A percentile compares a stretch with the other conserved stretches of the same genome.
These are phyloP conservation scores for Pelvicachromis taeniatus DNA, from an alignment of 2,113 vertebrate genomes.

Conservation along the genomic window DNA sequence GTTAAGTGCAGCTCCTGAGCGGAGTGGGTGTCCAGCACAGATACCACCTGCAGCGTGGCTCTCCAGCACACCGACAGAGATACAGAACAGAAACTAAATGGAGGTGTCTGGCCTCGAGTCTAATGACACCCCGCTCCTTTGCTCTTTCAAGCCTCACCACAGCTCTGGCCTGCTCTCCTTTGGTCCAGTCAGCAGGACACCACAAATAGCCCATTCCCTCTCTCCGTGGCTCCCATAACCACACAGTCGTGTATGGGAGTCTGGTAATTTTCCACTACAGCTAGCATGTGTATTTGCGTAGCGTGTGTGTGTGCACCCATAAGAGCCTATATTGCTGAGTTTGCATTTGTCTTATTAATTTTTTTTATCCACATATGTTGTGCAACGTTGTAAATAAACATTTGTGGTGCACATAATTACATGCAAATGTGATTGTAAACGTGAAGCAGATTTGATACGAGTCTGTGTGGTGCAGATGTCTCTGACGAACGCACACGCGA, in stretches of 20 bases:
- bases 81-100: constrained; percentile 15
- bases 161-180: constrained; percentile 32
- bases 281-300: neutral
- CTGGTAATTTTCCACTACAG: constrained; percentile 54
- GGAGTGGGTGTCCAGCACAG: neutral
- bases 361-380: constrained; percentile 2
- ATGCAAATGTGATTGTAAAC: neutral
- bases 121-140: constrained; percentile 46
- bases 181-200: constrained; percentile 51
- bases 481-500: neutral
- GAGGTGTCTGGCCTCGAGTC: constrained; percentile 35
- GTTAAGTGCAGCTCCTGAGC: neutral
- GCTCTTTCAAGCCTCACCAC: constrained; percentile 43
- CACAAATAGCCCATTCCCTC: constrained; percentile 53
- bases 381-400: constrained; percentile 13
- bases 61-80: neutral
- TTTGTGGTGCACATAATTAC: neutral
- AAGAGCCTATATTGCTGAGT: neutral
- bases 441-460: neutral
- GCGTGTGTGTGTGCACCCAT: neutral
- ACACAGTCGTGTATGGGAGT: constrained; percentile 8
- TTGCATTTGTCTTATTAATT: neutral
- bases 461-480: neutral
- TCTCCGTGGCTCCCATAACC: constrained; percentile 29
- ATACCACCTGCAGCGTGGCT: constrained; percentile 23